These are phyloP conservation scores for Pseudomyrmex gracilis DNA, from an alignment of 1,140 invertebrate species.

Conservation along the genomic window DNA sequence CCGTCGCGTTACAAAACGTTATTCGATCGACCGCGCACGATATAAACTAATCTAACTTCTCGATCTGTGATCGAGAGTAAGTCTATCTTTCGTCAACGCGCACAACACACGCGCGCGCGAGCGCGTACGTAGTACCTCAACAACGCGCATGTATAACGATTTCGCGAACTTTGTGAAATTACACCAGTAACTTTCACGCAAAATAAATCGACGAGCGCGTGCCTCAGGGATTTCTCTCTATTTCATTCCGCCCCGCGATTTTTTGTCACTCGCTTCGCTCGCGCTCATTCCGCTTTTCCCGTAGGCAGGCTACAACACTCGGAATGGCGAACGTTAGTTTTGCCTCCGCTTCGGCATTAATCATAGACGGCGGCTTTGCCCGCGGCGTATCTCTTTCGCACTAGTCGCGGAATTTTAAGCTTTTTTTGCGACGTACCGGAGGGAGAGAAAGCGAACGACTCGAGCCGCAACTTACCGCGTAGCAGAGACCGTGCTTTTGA, in stretches of 20 bases:
- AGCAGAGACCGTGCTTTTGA: conserved; percentile 63
- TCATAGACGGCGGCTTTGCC: conserved; percentile 73
- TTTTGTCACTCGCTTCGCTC: conserved; percentile 66
- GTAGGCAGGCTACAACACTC: conserved; percentile 48
- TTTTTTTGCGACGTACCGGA: conserved; percentile 67
- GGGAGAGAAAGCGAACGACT: conserved; percentile 71
- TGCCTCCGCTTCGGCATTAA: conserved; percentile 70
- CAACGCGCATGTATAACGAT: conserved; percentile 1
- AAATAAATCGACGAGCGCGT: conserved; percentile 68
- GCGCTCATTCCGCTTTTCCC: conserved; percentile 60
- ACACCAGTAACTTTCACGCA: conserved; percentile 66
- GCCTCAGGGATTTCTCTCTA: conserved; percentile 69
- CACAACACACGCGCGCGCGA: background rate
- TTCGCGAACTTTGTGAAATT: conserved; percentile 46
- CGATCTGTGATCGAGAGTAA: background rate
- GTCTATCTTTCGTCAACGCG: background rate
- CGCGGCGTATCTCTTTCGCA: conserved; percentile 63
- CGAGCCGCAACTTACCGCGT: conserved; percentile 24
- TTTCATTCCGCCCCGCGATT: conserved; percentile 60
- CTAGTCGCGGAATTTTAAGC: conserved; percentile 74
- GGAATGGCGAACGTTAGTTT: conserved; percentile 68
- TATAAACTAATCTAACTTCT: background rate
- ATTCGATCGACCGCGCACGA: background rate
- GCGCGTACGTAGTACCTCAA: too few relatives aligned
- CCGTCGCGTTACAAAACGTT: conserved; percentile 5